Conservation (phyloP, 2,888 invertebrate species). For the Diachrysia chrysitis region DNA sequence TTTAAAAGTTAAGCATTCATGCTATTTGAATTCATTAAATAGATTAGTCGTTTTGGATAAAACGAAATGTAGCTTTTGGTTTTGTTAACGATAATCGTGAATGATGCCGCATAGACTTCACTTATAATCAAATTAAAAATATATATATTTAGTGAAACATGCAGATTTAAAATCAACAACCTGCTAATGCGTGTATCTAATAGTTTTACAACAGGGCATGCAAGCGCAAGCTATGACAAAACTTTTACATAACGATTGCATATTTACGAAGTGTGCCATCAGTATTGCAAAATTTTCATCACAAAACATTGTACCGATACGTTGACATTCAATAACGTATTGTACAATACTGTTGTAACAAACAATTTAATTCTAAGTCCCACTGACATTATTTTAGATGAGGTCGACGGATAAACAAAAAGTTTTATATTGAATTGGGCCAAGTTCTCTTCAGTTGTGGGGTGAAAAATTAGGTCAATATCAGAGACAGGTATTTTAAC, state of each 20-base stretch:
- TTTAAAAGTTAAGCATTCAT: neutral
- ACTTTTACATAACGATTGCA: slow-evolving; percentile 27
- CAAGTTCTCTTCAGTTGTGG: slow-evolving; percentile 1
- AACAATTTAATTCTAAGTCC: neutral
- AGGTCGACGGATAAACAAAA: slow-evolving; percentile 29
- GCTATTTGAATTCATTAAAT: neutral
- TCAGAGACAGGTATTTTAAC: slow-evolving; percentile 4
- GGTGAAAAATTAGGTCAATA: slow-evolving; percentile 10
- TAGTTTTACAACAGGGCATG: slow-evolving; percentile 18
- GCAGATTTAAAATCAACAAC: slow-evolving; percentile 11
- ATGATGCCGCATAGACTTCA: neutral
- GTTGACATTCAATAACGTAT: neutral
- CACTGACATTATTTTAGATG: slow-evolving; percentile 17
- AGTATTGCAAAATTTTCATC: neutral
- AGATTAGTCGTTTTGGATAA: neutral
- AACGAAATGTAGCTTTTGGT: neutral
- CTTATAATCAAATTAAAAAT: neutral
- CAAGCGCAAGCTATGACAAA: slow-evolving; percentile 23
- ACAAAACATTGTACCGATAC: neutral
- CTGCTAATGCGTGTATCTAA: slow-evolving; percentile 32
- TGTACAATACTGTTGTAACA: neutral
- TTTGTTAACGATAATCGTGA: no score
- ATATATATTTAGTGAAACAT: slow-evolving; percentile 15
- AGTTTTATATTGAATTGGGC: slow-evolving; percentile 1
- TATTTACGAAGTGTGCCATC: slow-evolving; percentile 7